Evolutionary conservation across 2,888 invertebrate genomes (phyloP), one percentile per base, ranked within the genome.

Genomic region (Dione vanillae): DNA sequence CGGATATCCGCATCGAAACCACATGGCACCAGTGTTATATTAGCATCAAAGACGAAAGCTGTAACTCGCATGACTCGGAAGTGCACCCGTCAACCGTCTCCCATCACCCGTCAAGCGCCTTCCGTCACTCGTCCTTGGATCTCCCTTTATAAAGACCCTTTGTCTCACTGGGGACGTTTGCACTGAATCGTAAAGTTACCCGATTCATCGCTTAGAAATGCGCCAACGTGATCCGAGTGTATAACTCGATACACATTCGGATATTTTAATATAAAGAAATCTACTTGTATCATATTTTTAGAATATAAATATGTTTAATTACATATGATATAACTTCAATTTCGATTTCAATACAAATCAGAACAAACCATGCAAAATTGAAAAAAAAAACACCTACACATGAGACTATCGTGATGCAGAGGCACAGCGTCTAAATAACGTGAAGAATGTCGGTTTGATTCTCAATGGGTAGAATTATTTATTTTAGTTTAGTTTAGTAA

Each of bases 41-140:
- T 41, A 16, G 45, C 35, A 27, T 45, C 40, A 61, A 51, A 67
- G 27, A 66, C 56, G 19, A 27, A 49, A 49, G 5, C 6, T 20
- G 37, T 20, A 67, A 27, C 49, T 67, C 27, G 35, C 61, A 61
- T 61, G 59, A 27, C 70, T 65, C 69, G 75, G 75, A 75, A 71
- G 66, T 71, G 70, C 75, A 74, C 72, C 70, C 72, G 69, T 68
- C 65, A 47, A 56, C 43, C 73, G 68, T 72, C 71, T 68, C 71
- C 72, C 72, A 74, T 71, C 67, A 69, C 71, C 65, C 68, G 68
- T 72, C 71, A 72, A 68, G 72, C 74, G 43, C 59, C 71, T 68
- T 72, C 72, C 72, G 75, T 71, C 67, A 69, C 71, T 66, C 68
- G 73, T 75, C 75, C 65, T 69, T 72, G 73, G 68, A 59, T 62